Percentiles rank a stretch among this genome's conserved stretches.
phyloP scores from a whole-genome alignment of 2,888 invertebrate genomes.

The Leptinotarsa peninsularis region DNA sequence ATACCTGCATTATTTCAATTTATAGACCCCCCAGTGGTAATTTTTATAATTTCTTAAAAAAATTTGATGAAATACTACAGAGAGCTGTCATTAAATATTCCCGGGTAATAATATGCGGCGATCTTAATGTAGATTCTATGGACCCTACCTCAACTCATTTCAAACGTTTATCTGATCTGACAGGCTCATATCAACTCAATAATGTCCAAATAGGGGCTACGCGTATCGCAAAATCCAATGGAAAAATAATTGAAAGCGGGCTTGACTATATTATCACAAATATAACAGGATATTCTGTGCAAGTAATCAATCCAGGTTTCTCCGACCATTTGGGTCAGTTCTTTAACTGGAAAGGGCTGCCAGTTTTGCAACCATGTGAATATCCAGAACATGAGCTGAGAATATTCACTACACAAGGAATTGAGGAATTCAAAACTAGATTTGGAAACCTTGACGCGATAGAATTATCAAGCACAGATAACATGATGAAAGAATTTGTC shows the following conservation, averaged over 20 bases:
- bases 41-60: background rate
- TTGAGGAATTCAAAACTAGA: slow-evolving; percentile 13
- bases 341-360: background rate
- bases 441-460: background rate
- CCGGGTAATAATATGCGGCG: too few species aligned
- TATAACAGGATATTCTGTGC: too few species aligned
- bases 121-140: too few species aligned
- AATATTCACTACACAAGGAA: background rate
- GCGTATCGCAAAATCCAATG: too few species aligned
- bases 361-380: background rate
- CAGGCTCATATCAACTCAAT: too few species aligned
- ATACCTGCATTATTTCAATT: slow-evolving; percentile 6
- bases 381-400: background rate
- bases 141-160: too few species aligned
- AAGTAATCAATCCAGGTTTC: background rate
- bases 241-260: too few species aligned
- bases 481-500: background rate
- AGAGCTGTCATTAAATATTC: too few species aligned
- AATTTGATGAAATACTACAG: background rate
- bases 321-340: slow-evolving; percentile 6
- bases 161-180: too few species aligned
- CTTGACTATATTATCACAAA: too few species aligned
- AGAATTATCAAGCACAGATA: slow-evolving; percentile 9
- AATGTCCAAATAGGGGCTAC: too few species aligned
- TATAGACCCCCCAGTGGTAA: slow-evolving; percentile 11